A percentile compares a stretch with the other conserved stretches of the same genome.
Conservation (phyloP, 1,140 invertebrate genomes). For the Belonocnema kinseyi region DNA sequence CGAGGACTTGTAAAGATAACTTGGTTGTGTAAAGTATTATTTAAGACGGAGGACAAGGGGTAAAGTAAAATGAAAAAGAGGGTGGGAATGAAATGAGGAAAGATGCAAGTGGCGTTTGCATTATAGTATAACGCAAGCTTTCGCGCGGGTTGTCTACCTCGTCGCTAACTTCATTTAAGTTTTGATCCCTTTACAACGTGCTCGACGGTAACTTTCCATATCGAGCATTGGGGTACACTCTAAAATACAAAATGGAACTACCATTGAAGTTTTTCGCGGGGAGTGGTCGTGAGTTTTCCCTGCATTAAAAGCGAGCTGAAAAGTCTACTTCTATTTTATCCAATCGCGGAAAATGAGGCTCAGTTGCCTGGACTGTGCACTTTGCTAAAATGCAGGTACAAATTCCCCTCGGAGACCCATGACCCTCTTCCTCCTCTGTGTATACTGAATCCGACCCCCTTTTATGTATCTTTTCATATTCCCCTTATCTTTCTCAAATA, state of each 20-base stretch:
- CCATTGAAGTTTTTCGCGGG: conserved; percentile 25
- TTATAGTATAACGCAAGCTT: conserved; percentile 26
- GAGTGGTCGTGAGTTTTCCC: conserved; percentile 36
- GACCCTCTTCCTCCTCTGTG: conserved; percentile 34
- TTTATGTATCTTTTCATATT: conserved; percentile 35
- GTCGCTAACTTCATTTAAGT: conserved; percentile 56
- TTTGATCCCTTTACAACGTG: conserved; percentile 40
- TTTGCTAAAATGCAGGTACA: conserved; percentile 43
- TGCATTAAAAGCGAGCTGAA: neutral
- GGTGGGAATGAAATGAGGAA: conserved; percentile 33
- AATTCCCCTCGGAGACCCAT: conserved; percentile 35
- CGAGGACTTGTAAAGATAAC: neutral
- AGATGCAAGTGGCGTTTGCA: conserved; percentile 24
- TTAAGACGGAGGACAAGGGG: conserved; percentile 32
- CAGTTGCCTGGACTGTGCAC: conserved; percentile 42
- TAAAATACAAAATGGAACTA: conserved; percentile 35
- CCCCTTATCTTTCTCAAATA: neutral
- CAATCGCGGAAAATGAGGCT: conserved; percentile 38
- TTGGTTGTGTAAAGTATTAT: conserved; percentile 40
- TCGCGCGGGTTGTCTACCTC: conserved; percentile 3
- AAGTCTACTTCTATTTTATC: conserved; percentile 40
- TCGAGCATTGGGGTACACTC: conserved; percentile 30
- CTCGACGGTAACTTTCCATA: conserved; percentile 47
- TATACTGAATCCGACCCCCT: neutral
- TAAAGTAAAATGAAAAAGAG: conserved; percentile 1